These are phyloP conservation scores for Drosophila kambysellisi DNA, from an alignment of 2,888 invertebrate genomes.

Conservation along the genomic window DNA sequence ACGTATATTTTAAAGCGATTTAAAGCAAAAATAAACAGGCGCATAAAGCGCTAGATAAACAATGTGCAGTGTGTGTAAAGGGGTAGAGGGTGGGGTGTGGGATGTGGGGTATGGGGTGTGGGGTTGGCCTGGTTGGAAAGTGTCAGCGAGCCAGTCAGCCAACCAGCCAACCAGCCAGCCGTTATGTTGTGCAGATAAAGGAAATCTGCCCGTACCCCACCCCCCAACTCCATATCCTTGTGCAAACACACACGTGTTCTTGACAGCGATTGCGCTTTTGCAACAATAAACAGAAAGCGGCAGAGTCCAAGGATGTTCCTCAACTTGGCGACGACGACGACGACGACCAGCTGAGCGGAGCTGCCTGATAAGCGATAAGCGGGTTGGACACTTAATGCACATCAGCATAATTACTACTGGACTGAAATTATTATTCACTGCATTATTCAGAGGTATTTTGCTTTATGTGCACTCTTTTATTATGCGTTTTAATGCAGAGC, in stretches of 20 bases:
- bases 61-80: conserved; percentile 54
- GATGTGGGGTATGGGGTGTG: conserved; percentile 4
- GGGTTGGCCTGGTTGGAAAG: not conserved
- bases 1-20: conserved; percentile 52
- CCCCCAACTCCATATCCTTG: conserved; percentile 66
- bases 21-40: conserved; percentile 60
- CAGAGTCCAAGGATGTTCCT: conserved; percentile 52
- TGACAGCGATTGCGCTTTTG: conserved; percentile 78
- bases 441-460: not conserved
- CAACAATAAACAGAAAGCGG: conserved; percentile 50
- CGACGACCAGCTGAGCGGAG: conserved; percentile 21
- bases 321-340: not conserved
- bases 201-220: conserved; percentile 41
- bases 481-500: not conserved
- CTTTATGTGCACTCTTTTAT: not conserved
- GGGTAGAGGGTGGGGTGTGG: not conserved
- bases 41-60: conserved; percentile 71
- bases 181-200: conserved; percentile 59
- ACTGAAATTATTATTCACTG: not conserved
- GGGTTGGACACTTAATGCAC: conserved; percentile 8
- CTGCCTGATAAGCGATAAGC: conserved; percentile 33
- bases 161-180: not conserved
- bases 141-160: not conserved
- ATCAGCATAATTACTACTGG: conserved; percentile 27
- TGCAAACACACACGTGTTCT: conserved; percentile 80